Base-by-base conservation (phyloP, 2,888 invertebrate species). In the Hydriomena furcata region DNA sequence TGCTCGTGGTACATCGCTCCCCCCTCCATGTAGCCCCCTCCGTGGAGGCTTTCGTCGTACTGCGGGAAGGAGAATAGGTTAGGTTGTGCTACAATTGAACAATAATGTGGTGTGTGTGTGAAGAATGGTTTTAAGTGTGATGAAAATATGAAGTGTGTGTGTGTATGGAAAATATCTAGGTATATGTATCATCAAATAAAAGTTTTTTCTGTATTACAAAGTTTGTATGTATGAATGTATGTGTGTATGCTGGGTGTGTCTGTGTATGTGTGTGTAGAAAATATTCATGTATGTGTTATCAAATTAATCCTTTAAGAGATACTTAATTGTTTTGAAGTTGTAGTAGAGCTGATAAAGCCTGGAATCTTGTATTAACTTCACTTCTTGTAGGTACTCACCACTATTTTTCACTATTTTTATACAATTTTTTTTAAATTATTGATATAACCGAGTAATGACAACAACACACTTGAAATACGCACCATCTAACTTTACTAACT, bases 41-140 rank as follows among this genome's bases (percentile, higher is more conserved):
- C 91, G 90, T 95, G 94, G 92, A 97, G 95, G 93, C 96, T 96
- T 92, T 97, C 97, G 93, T 97, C 97, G 93, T 97, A 97, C 97
- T 97, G 92, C n/a, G 84, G 91, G 59, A 2, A 17, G 27, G 49
- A 13, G 12, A 13, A 52, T 21, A 54, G 17, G 40, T 44, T 28
- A 23, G 24, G 11, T 17, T 8, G 0, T 43, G 32, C 17, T 2
- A 17, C 10, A 17, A 30, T 24, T n/a, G n/a, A n/a, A n/a, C n/a
- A n/a, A n/a, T n/a, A n/a, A n/a, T n/a, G n/a, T n/a, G n/a, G n/a
- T n/a, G n/a, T n/a, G n/a, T n/a, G n/a, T n/a, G n/a, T n/a, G n/a
- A n/a, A n/a, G 23, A 8, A 20, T 27, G 13, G 36, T 44, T 5
- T 28, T 1, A 2, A 3, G 17, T 4, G 17, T 17, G 17, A 27